Percentiles rank a stretch among this genome's conserved stretches.
Conservation (phyloP, 1,140 invertebrate species). For the Hyles euphorbiae region DNA sequence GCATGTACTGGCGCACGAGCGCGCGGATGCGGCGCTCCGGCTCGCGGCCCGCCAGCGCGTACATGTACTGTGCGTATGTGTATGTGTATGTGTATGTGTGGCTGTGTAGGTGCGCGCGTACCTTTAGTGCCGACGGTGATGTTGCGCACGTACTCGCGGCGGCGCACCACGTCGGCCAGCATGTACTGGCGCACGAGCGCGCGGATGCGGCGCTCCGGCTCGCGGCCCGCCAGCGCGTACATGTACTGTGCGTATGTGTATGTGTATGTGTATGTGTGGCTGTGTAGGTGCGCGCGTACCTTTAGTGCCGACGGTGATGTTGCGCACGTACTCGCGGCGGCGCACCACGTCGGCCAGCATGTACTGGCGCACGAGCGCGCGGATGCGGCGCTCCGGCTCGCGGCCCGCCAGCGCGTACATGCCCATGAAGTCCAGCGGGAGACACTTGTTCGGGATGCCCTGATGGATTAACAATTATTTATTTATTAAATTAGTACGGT, state of each 20-base stretch:
- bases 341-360: conserved; percentile 92
- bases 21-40: too few species aligned
- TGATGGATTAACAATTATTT: conserved; percentile 38
- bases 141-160: conserved; percentile 93
- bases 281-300: conserved; percentile 27
- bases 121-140: conserved; percentile 76
- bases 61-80: too few species aligned
- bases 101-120: too few species aligned
- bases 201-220: conserved; percentile 86
- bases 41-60: too few species aligned
- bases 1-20: too few species aligned
- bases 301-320: conserved; percentile 77
- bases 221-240: conserved; percentile 91
- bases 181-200: conserved; percentile 85
- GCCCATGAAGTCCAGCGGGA: conserved; percentile 98
- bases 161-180: conserved; percentile 89
- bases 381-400: conserved; percentile 87
- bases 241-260: conserved; percentile 62
- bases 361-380: conserved; percentile 82
- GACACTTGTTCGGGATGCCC: conserved; percentile 90
- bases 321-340: conserved; percentile 93
- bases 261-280: too few species aligned
- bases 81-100: too few species aligned
- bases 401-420: conserved; percentile 92
- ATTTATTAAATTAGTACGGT: too few species aligned